Conservation (phyloP, 2,888 invertebrate species). For the Luffia ferchaultella region DNA sequence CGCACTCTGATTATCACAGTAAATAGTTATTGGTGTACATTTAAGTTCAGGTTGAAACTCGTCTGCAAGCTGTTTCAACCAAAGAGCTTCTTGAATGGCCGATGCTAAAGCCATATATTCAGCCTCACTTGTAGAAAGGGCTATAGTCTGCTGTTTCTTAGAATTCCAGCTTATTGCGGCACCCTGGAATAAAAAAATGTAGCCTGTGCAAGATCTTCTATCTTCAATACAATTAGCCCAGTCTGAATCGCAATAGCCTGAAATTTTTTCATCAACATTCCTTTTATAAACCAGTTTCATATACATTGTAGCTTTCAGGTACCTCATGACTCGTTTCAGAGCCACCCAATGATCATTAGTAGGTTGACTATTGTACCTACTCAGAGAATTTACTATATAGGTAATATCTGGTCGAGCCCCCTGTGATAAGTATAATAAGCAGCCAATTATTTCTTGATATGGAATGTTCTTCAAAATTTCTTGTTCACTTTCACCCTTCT, state of each 20-base stretch:
- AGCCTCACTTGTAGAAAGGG: slow-evolving; percentile 15
- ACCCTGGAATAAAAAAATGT: slow-evolving; percentile 19
- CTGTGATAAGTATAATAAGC: slow-evolving; percentile 6
- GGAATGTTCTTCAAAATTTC: slow-evolving; percentile 7
- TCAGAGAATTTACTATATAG: slow-evolving; percentile 9
- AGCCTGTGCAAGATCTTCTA: slow-evolving; percentile 16
- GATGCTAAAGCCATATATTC: slow-evolving; percentile 1
- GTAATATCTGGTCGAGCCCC: slow-evolving; percentile 11
- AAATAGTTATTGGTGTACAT: slow-evolving; percentile 14
- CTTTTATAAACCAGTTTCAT: slow-evolving; percentile 10
- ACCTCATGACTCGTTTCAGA: slow-evolving; percentile 11
- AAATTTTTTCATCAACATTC: slow-evolving; percentile 10
- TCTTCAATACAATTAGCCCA: slow-evolving; percentile 16
- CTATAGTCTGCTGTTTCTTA: slow-evolving; percentile 17
- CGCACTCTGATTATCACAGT: slow-evolving; percentile 19
- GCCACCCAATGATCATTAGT: slow-evolving; percentile 6
- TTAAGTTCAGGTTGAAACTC: slow-evolving; percentile 9
- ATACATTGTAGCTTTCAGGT: slow-evolving; percentile 15
- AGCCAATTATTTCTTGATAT: slow-evolving; percentile 8
- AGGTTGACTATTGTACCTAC: slow-evolving; percentile 10
- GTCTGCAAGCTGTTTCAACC: slow-evolving; percentile 13
- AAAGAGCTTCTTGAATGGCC: slow-evolving; percentile 13
- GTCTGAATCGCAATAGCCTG: slow-evolving; percentile 19
- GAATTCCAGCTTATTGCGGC: slow-evolving; percentile 21
- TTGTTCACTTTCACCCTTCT: slow-evolving; percentile 3